Conservation (phyloP, 1,140 invertebrate genomes). For the Apocrypta bakeri region DNA sequence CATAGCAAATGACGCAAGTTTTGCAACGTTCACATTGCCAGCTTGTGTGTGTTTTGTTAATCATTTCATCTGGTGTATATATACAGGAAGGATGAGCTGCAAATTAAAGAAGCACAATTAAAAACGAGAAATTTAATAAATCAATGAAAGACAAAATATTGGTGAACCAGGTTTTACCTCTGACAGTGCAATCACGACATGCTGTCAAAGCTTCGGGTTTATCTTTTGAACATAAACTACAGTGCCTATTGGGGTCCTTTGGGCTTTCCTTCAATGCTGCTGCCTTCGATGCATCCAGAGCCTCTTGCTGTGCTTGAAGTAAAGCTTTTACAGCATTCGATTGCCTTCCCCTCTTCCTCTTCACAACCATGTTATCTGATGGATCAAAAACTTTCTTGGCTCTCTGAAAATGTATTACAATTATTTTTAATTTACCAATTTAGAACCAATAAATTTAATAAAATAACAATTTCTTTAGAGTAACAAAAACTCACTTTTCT, state of each 20-base stretch:
- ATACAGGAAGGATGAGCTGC: constrained; percentile 81
- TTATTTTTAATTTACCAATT: constrained; percentile 10
- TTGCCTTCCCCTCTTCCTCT: constrained; percentile 79
- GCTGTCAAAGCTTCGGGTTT: constrained; percentile 80
- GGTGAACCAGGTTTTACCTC: constrained; percentile 75
- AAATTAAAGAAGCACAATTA: constrained; percentile 55
- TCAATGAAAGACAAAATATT: constrained; percentile 35
- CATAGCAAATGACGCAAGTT: constrained; percentile 81
- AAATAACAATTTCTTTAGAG: constrained; percentile 22
- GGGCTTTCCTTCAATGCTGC: constrained; percentile 56
- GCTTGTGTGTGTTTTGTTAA: constrained; percentile 79
- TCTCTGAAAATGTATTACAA: constrained; percentile 66
- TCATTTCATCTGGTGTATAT: constrained; percentile 78
- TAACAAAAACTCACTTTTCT: constrained; percentile 64
- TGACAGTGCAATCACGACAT: constrained; percentile 87
- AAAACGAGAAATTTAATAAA: constrained; percentile 33
- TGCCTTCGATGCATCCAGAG: constrained; percentile 58
- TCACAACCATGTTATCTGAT: constrained; percentile 83
- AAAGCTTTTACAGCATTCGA: constrained; percentile 73
- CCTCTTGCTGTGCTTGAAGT: constrained; percentile 58
- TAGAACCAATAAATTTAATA: constrained; percentile 12
- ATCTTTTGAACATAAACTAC: constrained; percentile 71
- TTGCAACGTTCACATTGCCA: constrained; percentile 86
- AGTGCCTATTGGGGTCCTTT: constrained; percentile 74
- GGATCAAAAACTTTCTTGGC: constrained; percentile 87